Conservation (phyloP, 2,888 invertebrate genomes). For the Gandaritis pyraliata region DNA sequence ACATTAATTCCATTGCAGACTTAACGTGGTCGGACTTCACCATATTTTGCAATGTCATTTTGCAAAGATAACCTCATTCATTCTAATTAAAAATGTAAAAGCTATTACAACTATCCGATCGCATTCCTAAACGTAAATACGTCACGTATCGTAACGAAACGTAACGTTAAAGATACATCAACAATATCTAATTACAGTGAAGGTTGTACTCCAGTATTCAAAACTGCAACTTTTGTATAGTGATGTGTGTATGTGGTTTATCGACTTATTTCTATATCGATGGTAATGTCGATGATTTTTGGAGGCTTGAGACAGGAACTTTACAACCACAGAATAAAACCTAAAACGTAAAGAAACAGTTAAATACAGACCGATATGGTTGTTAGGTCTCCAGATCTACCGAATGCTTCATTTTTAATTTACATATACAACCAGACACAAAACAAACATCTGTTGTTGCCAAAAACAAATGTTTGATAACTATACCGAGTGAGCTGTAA, state of each 20-base stretch:
- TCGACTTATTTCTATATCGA: too few species aligned
- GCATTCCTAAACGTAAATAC: slow-evolving; percentile 14
- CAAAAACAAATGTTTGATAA: too few species aligned
- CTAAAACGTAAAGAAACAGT: too few species aligned
- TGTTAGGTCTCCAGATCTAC: too few species aligned
- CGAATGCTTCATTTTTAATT: too few species aligned
- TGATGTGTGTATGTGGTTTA: slow-evolving; percentile 2
- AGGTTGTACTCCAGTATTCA: slow-evolving; percentile 13
- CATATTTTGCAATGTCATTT: slow-evolving; percentile 4
- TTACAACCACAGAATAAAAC: too few species aligned
- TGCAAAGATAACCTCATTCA: not conserved
- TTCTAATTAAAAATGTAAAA: slow-evolving; percentile 12
- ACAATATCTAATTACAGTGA: slow-evolving; percentile 20
- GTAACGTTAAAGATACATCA: not conserved
- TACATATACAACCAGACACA: too few species aligned
- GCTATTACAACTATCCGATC: slow-evolving; percentile 8
- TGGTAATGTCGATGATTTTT: too few species aligned
- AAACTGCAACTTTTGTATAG: slow-evolving; percentile 15
- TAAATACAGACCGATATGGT: too few species aligned
- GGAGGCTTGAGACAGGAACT: too few species aligned
- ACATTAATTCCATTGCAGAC: too few species aligned
- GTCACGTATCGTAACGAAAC: slow-evolving; percentile 3
- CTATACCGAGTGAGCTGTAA: not conserved
- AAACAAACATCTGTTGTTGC: not conserved
- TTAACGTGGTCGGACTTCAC: too few species aligned